phyloP scores from a whole-genome alignment of 2,113 vertebrate species.

The Brachionichthys hirsutus region DNA sequence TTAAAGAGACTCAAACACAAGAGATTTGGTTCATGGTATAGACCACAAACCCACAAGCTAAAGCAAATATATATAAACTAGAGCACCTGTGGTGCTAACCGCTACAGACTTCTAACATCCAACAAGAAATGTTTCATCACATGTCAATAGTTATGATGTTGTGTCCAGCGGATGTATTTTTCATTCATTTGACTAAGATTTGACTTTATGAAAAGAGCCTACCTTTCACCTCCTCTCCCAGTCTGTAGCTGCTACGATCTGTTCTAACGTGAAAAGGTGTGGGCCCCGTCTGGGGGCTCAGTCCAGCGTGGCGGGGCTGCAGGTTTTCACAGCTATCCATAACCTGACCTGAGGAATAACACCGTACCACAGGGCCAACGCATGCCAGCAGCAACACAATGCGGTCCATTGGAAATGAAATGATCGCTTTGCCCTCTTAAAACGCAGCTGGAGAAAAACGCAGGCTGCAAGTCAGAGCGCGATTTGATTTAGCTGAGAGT shows the following conservation, averaged over 20 bases:
- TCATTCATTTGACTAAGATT: too few relatives aligned
- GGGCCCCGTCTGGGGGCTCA: not conserved
- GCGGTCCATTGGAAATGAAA: conserved; percentile 16
- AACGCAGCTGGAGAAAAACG: not conserved
- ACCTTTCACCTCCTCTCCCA: conserved; percentile 62
- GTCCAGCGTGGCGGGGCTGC: conserved; percentile 24
- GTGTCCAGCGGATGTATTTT: too few relatives aligned
- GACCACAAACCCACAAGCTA: too few relatives aligned
- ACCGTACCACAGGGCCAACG: not conserved
- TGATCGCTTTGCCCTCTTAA: too few relatives aligned
- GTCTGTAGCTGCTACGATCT: conserved; percentile 18
- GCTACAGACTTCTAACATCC: too few relatives aligned
- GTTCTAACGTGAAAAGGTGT: conserved; percentile 32
- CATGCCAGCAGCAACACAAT: conserved; percentile 20
- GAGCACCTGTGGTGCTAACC: too few relatives aligned
- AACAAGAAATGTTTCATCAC: too few relatives aligned
- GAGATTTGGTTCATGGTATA: too few relatives aligned
- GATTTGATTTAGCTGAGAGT: not conserved
- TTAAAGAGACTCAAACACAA: too few relatives aligned
- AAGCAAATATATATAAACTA: too few relatives aligned
- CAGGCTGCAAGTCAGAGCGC: not conserved
- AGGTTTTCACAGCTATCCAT: conserved; percentile 30
- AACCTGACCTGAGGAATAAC: conserved; percentile 49
- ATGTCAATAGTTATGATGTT: too few relatives aligned
- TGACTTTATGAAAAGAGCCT: not conserved